Evolutionary conservation across 2,888 invertebrate genomes (phyloP), one percentile per base, ranked within the genome.

Genomic region (Athetis lepigone): DNA sequence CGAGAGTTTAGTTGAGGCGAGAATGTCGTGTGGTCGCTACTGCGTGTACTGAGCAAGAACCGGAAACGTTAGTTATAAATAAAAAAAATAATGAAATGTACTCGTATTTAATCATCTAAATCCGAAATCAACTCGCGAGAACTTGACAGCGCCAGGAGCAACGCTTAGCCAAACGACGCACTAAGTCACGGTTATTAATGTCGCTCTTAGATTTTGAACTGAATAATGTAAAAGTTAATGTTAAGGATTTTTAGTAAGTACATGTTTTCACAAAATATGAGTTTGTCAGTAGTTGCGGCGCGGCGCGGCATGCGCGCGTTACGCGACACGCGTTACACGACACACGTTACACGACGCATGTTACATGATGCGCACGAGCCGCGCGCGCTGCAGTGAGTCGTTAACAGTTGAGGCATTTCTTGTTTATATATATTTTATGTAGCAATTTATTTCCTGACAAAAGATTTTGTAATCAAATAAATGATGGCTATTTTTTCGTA

Each of bases 401-500:
- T 81, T 81, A 75, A 85, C 88, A 82, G 83, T 86, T 83, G 88
- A 89, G 85, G 90, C 90, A 89, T 90, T 90, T 90, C 89, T 90
- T 91, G 90, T 91, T 91, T 81, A 91, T 89, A 90, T 91, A 91
- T 91, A 92, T 91, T 90, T 90, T 92, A 93, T 91, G 91, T 92
- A 92, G 91, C 93, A 86, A 91, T 92, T 93, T 91, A 92, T 92
- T 93, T 92, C 91, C 85, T 91, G 92, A 92, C 92, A 85, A 91
- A 90, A 88, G 85, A 89, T 92, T 93, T 93, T 93, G 91, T 93
- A 92, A 93, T 93, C 92, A 91, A 93, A 93, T 93, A 93, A 93
- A 93, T 90, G 90, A 93, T 93, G 93, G 92, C 92, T 92, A 93
- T 93, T 92, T 92, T 86, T 82, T 80, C 62, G 47, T 64, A 37